Evolutionary conservation across 1,140 invertebrate species (phyloP), one percentile per base, ranked within the genome.

Genomic region (Zaprionus ghesquierei): DNA sequence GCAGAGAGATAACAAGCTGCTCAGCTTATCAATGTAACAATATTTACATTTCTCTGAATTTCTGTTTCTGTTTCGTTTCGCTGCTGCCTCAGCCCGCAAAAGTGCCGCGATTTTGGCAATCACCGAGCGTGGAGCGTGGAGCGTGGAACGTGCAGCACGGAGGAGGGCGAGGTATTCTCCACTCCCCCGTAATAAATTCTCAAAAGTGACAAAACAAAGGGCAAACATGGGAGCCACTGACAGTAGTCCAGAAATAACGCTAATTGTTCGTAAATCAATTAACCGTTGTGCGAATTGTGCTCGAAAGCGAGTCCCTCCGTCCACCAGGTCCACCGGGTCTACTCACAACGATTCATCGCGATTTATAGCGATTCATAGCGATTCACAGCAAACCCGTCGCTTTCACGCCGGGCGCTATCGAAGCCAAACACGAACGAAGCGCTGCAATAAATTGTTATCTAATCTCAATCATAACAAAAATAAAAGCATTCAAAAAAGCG

Each of bases 391-490:
- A n/a, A 20, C 62, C 38, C 33, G 35, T 49, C 44, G 44, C 5
- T 12, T n/a, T 27, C 18, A 22, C 38, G 50, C n/a, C 41, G 22
- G 1, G 12, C 49, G 68, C 79, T 84, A 84, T 89, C 84, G 63
- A 66, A 63, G 62, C 51, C 35, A 31, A 59, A 69, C 60, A 68
- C 49, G 8, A 74, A 68, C 56, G 65, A 86, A 75, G 61, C 60
- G 74, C 84, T 89, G 84, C 84, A 89, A 89, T 89, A 89, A 89
- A 89, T 84, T 81, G 58, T 89, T 89, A 89, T 89, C 84, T 89
- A 89, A 89, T 89, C 84, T 82, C 79, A 89, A 89, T 89, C 79
- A 89, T 70, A 84, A 89, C 79, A 84, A 80, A 89, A 87, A 77
- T 75, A 80, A 89, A 79, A 72, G 63, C 79, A 84, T 84, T 87